Evolutionary conservation across 2,888 invertebrate species (phyloP).

Genomic region (Panzeria rudis): DNA sequence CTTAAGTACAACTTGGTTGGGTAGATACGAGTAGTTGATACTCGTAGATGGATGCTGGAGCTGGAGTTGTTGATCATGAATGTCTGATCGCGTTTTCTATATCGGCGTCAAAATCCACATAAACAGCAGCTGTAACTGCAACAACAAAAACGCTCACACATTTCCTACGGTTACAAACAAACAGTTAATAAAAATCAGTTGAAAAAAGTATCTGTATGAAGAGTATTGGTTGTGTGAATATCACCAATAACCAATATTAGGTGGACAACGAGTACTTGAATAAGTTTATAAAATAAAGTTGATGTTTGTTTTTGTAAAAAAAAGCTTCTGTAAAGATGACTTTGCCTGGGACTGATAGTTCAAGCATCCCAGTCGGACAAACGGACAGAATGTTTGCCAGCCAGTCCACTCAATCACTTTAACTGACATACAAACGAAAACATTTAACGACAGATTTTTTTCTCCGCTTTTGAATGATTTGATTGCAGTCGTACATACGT

Average conservation of each 20-base stretch:
- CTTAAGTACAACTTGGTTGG: conserved; percentile 41
- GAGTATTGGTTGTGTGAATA: conserved; percentile 38
- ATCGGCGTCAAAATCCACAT: conserved; percentile 71
- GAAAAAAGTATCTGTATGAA: not conserved
- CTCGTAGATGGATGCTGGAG: conserved; percentile 40
- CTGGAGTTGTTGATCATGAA: conserved; percentile 66
- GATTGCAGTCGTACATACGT: not conserved
- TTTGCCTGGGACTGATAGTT: conserved; percentile 1
- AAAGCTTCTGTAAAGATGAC: conserved; percentile 66
- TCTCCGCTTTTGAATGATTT: conserved; percentile 20
- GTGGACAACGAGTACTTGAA: conserved; percentile 40
- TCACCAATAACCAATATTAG: conserved; percentile 58
- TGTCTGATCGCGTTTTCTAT: conserved; percentile 72
- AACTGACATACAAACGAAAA: conserved; percentile 68
- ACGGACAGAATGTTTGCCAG: conserved; percentile 26
- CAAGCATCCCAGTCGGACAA: conserved; percentile 28
- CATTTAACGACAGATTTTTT: conserved; percentile 65
- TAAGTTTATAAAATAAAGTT: conserved; percentile 34
- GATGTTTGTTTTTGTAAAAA: conserved; percentile 59
- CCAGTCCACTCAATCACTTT: conserved; percentile 66
- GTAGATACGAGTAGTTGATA: conserved; percentile 45
- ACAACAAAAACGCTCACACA: conserved; percentile 67
- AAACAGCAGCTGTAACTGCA: conserved; percentile 65
- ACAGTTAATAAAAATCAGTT: conserved; percentile 46
- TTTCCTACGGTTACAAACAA: conserved; percentile 65